phyloP scores from a whole-genome alignment of 2,797 vertebrate genomes.

The Enoplosus armatus region DNA sequence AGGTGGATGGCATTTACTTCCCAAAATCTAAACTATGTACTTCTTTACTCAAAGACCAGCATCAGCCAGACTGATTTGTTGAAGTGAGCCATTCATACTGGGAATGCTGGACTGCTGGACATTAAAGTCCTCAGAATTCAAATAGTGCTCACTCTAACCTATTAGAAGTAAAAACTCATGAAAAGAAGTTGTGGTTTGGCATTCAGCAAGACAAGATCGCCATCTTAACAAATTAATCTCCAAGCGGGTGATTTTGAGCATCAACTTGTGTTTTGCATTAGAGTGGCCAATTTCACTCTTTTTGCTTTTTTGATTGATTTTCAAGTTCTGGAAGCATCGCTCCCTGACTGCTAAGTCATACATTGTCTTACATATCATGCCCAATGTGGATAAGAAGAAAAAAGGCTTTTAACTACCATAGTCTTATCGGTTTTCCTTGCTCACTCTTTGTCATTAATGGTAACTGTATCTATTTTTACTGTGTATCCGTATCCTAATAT shows the following conservation, averaged over 20 bases:
- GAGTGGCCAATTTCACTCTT: not conserved
- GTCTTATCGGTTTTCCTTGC: too few relatives aligned
- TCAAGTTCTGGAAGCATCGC: not conserved
- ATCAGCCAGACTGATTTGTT: not conserved
- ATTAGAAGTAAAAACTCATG: not conserved
- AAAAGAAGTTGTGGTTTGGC: not conserved
- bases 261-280: not conserved
- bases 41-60: not conserved
- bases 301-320: not conserved
- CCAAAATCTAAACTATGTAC: not conserved
- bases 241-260: not conserved
- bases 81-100: not conserved
- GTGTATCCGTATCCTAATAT: not conserved
- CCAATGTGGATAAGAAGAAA: not conserved
- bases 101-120: not conserved
- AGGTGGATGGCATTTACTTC: not conserved
- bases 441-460: not conserved
- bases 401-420: not conserved
- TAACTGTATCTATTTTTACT: not conserved
- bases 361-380: not conserved
- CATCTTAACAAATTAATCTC: constrained; percentile 2
- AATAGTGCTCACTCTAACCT: not conserved
- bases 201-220: not conserved
- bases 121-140: not conserved
- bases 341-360: not conserved